Evolutionary conservation across 2,797 vertebrate species (phyloP).

Genomic region (Clarias pachynema): DNA sequence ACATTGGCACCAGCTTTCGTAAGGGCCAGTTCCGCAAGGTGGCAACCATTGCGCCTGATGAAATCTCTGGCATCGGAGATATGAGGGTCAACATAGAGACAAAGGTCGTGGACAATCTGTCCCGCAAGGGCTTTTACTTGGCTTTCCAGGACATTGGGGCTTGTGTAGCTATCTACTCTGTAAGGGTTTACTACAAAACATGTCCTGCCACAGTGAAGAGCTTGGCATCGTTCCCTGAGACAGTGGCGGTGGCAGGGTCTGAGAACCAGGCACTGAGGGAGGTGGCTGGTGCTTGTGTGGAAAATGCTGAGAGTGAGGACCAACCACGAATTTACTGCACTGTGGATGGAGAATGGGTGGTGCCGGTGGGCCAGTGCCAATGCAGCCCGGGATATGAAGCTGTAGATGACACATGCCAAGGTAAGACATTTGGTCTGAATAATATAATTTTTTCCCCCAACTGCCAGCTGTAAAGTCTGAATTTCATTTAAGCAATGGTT

Average conservation of each 20-base stretch:
- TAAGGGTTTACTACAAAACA: conserved; percentile 91
- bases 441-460: neutral
- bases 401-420: conserved; percentile 77
- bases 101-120: conserved; percentile 83
- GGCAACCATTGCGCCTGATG: conserved; percentile 91
- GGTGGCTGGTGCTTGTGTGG: conserved; percentile 84
- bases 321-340: conserved; percentile 87
- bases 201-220: conserved; percentile 82
- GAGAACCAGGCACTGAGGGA: conserved; percentile 82
- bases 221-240: conserved; percentile 86
- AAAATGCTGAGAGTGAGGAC: conserved; percentile 78
- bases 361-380: conserved; percentile 88
- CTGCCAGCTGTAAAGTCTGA: conserved; percentile 37
- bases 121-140: conserved; percentile 90
- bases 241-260: conserved; percentile 85
- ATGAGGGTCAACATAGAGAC: conserved; percentile 88
- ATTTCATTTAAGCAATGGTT: conserved; percentile 35
- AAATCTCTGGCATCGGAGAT: conserved; percentile 84
- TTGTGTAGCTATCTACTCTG: conserved; percentile 87
- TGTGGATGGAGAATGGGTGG: conserved; percentile 89
- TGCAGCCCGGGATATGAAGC: conserved; percentile 84
- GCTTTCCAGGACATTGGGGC: conserved; percentile 96
- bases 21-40: conserved; percentile 91
- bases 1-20: conserved; percentile 94
- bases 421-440: conserved; percentile 71